These are phyloP conservation scores for Oreochromis mossambicus DNA, from an alignment of 2,797 vertebrate species.

Conservation along the genomic window DNA sequence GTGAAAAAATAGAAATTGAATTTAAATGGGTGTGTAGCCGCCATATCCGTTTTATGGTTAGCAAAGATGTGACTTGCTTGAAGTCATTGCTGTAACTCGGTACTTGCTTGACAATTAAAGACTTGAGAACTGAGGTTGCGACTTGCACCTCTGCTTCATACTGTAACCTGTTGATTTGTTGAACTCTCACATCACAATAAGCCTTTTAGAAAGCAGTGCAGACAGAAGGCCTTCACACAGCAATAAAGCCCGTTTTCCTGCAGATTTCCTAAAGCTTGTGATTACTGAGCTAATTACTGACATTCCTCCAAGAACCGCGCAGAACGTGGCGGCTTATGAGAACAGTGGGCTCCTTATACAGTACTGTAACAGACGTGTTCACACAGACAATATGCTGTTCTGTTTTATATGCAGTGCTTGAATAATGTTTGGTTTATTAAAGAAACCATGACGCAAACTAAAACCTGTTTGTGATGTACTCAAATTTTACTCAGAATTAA, in stretches of 20 bases:
- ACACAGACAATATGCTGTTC: constrained; percentile 55
- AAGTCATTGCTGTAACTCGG: background rate
- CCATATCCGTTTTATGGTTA: background rate
- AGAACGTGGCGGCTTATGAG: constrained; percentile 51
- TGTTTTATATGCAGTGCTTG: constrained; percentile 27
- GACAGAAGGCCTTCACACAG: constrained; percentile 53
- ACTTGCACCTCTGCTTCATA: background rate
- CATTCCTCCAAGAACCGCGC: constrained; percentile 70
- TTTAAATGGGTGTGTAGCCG: background rate
- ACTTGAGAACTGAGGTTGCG: background rate
- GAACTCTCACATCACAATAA: constrained; percentile 11
- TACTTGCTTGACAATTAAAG: background rate
- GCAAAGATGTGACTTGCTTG: background rate
- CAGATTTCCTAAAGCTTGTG: constrained; percentile 75
- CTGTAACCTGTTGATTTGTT: background rate
- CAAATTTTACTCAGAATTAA: background rate
- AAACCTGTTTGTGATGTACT: background rate
- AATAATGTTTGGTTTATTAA: constrained; percentile 38
- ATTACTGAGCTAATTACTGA: constrained; percentile 77
- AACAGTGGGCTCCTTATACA: constrained; percentile 71
- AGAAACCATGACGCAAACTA: constrained; percentile 19
- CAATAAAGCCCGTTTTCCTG: constrained; percentile 62
- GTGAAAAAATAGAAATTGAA: background rate
- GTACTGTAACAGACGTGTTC: constrained; percentile 27
- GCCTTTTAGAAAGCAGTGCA: constrained; percentile 3